phyloP scores from a whole-genome alignment of 1,140 invertebrate genomes.

The Coptotermes formosanus region DNA sequence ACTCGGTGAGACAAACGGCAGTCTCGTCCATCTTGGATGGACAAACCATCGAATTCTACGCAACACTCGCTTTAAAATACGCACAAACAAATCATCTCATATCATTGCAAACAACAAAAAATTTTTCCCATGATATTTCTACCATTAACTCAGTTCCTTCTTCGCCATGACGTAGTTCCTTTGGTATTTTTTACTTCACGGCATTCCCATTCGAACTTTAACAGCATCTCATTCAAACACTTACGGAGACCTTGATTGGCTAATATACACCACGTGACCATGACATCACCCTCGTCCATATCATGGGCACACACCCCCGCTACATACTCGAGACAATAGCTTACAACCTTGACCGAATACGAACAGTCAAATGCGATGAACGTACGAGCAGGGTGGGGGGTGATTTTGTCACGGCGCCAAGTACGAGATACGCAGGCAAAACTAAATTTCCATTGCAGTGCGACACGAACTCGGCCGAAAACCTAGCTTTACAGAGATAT shows the following conservation, averaged over 20 bases:
- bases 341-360: background rate
- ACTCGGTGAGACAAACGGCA: background rate
- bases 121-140: background rate
- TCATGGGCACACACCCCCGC: background rate
- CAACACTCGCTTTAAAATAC: background rate
- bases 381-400: too few species aligned
- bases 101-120: background rate
- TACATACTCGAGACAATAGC: background rate
- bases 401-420: too few species aligned
- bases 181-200: background rate
- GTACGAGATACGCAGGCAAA: too few species aligned
- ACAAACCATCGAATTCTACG: background rate
- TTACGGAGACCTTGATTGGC: background rate
- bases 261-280: background rate
- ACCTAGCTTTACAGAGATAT: too few species aligned
- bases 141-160: background rate
- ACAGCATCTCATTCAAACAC: background rate
- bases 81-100: background rate
- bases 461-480: too few species aligned
- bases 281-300: background rate
- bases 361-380: too few species aligned
- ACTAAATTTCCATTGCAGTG: too few species aligned
- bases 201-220: background rate
- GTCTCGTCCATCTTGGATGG: background rate
- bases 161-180: conserved; percentile 1